Percentiles rank a stretch among this genome's conserved stretches.
Conservation (phyloP, 2,113 vertebrate species). For the Fulica atra region DNA sequence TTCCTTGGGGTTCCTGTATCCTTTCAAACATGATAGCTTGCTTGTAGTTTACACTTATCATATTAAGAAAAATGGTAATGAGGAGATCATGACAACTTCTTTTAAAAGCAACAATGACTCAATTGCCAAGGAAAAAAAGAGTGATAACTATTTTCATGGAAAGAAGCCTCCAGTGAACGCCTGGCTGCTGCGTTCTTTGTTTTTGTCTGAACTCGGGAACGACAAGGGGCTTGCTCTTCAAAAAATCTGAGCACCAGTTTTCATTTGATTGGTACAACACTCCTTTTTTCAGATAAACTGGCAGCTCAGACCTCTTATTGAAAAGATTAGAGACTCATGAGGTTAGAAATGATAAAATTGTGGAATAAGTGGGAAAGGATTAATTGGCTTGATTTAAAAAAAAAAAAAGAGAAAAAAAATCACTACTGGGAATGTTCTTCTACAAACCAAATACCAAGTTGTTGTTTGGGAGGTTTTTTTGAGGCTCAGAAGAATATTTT, state of each 20-base stretch:
- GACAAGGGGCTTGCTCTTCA: conserved; percentile 27
- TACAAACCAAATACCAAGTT: neutral
- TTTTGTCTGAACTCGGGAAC: conserved; percentile 50
- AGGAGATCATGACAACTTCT: conserved; percentile 67
- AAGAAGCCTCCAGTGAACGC: conserved; percentile 57
- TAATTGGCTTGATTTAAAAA: neutral
- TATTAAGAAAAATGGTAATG: conserved; percentile 75
- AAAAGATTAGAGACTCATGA: neutral
- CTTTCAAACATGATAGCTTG: conserved; percentile 64
- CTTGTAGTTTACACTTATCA: conserved; percentile 64
- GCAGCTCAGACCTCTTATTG: conserved; percentile 16
- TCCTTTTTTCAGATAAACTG: conserved; percentile 45
- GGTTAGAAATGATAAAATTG: neutral
- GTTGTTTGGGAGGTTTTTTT: neutral
- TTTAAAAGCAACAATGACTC: conserved; percentile 67
- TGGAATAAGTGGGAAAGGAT: neutral
- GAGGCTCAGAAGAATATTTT: neutral
- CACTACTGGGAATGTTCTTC: neutral
- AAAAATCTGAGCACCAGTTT: conserved; percentile 29
- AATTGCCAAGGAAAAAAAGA: conserved; percentile 41
- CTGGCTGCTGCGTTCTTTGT: conserved; percentile 24
- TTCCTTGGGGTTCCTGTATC: conserved; percentile 45
- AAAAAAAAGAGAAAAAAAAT: neutral
- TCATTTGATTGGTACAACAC: neutral
- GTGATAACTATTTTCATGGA: conserved; percentile 66